These are phyloP conservation scores for Dendrocincla tyrannina DNA, from an alignment of 2,797 vertebrate species.

Conservation along the genomic window DNA sequence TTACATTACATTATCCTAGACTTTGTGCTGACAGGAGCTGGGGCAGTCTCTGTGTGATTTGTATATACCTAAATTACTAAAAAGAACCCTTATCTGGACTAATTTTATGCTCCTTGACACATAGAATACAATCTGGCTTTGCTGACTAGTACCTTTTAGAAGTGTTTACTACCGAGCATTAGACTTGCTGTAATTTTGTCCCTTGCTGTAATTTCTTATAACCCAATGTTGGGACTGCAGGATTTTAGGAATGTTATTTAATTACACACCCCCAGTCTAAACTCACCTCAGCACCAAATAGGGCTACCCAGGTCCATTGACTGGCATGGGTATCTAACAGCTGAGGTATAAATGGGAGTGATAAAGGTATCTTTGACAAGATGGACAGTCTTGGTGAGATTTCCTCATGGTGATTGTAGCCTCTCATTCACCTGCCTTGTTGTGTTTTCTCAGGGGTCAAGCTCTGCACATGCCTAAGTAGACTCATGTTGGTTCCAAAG, in stretches of 20 bases:
- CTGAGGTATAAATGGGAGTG: background rate
- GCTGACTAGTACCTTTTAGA: background rate
- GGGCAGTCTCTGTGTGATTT: background rate
- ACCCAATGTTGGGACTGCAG: background rate
- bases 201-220: background rate
- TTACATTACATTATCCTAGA: background rate
- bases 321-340: background rate
- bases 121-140: background rate
- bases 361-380: background rate
- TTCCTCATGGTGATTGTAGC: background rate
- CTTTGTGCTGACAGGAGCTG: background rate
- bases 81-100: background rate
- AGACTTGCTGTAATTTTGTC: background rate
- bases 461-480: background rate
- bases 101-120: background rate
- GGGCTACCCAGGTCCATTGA: background rate
- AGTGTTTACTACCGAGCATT: background rate
- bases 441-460: background rate
- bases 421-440: background rate
- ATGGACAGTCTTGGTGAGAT: background rate
- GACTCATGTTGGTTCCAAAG: background rate
- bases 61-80: too few relatives aligned
- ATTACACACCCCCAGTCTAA: fast-evolving
- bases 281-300: background rate
- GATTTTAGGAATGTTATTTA: background rate